phyloP scores from a whole-genome alignment of 2,888 invertebrate genomes.

The Lepidocyrtinus sp. region DNA sequence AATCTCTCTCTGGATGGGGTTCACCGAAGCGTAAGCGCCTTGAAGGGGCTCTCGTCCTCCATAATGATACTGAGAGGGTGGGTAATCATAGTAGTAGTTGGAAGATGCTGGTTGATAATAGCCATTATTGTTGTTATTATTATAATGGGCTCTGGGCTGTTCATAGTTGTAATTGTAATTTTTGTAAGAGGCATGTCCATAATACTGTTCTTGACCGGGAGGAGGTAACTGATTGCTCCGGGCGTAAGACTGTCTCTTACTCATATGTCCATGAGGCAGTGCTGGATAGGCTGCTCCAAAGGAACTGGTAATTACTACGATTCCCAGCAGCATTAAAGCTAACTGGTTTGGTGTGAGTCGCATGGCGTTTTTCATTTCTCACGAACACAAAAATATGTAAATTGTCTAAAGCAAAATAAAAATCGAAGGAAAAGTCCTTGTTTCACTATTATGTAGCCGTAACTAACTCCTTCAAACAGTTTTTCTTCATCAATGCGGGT shows the following conservation, averaged over 20 bases:
- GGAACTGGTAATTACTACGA: not conserved
- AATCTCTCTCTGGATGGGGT: conserved; percentile 44
- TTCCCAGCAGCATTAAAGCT: not conserved
- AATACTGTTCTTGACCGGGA: conserved; percentile 38
- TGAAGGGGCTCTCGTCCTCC: conserved; percentile 31
- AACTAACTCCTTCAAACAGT: not conserved
- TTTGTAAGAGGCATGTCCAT: conserved; percentile 39
- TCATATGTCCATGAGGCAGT: conserved; percentile 26
- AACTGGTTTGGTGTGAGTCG: conserved; percentile 9
- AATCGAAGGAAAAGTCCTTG: not conserved
- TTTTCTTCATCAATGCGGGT: conserved; percentile 30
- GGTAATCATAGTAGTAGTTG: conserved; percentile 24
- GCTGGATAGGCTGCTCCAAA: conserved; percentile 37
- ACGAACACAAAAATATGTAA: not conserved
- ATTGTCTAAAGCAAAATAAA: not conserved
- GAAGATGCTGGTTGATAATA: not conserved
- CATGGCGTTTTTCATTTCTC: not conserved
- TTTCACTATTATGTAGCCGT: not conserved
- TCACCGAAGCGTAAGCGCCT: conserved; percentile 12
- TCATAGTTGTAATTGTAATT: conserved; percentile 38
- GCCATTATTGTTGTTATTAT: conserved; percentile 18
- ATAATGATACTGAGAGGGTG: conserved; percentile 22
- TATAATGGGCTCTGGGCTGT: not conserved
- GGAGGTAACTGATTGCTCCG: conserved; percentile 40
- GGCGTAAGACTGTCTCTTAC: conserved; percentile 41